Percentiles rank a stretch among this genome's conserved stretches.
These are phyloP conservation scores for Dipodomys spectabilis DNA, from an alignment of 2,113 vertebrate genomes.

Conservation along the genomic window DNA sequence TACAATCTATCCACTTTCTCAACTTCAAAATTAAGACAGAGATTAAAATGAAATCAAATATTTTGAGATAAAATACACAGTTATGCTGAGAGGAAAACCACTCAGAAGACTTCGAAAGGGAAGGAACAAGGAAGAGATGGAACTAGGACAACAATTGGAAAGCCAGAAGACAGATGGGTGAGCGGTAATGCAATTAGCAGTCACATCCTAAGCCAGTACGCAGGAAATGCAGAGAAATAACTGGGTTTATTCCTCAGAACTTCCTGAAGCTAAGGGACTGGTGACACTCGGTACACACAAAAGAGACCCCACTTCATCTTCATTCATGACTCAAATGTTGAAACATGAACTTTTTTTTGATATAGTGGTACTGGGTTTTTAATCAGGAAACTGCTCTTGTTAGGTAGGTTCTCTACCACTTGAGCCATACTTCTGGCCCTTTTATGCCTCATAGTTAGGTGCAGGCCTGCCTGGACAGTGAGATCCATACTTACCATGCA, in stretches of 20 bases:
- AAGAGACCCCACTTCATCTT: not conserved
- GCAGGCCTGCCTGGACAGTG: too few relatives aligned
- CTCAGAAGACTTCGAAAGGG: not conserved
- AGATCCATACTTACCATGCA: too few relatives aligned
- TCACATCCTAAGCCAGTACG: not conserved
- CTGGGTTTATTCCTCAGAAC: not conserved
- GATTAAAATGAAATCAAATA: not conserved
- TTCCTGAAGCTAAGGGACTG: not conserved
- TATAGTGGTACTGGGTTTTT: too few relatives aligned
- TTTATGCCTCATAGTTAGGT: too few relatives aligned
- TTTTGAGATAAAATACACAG: not conserved
- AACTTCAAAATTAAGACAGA: conserved; percentile 42
- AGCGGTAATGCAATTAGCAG: not conserved
- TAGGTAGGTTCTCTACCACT: too few relatives aligned
- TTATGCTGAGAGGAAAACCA: not conserved
- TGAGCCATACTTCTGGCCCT: too few relatives aligned
- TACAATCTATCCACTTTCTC: not conserved
- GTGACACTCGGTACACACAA: too few relatives aligned
- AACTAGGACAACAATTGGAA: not conserved
- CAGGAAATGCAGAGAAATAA: not conserved
- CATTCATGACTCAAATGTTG: not conserved
- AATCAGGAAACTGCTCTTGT: too few relatives aligned
- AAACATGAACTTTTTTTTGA: not conserved
- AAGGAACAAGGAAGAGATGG: not conserved
- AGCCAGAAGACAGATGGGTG: not conserved